Conservation (phyloP, 2,797 vertebrate genomes). For the Potorous gilbertii region DNA sequence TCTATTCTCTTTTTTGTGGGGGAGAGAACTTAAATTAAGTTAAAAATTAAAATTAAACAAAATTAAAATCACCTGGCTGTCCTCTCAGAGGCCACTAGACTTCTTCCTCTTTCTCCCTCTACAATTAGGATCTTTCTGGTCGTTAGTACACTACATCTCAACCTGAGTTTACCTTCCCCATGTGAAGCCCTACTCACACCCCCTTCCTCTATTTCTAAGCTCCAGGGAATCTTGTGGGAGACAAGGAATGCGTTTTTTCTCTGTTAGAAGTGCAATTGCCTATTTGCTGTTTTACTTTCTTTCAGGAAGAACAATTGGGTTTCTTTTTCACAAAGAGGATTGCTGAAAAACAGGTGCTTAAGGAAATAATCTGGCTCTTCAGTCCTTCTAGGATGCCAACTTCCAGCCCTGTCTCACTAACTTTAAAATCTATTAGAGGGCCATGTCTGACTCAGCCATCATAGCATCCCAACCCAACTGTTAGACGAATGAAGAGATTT, state of each 20-base stretch:
- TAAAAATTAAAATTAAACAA: not conserved
- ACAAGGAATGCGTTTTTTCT: not conserved
- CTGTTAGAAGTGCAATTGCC: not conserved
- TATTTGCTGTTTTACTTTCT: not conserved
- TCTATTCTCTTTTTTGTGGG: not conserved
- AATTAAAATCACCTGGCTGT: not conserved
- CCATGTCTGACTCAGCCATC: fast-evolving
- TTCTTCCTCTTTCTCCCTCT: not conserved
- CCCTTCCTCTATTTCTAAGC: not conserved
- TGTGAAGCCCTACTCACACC: not conserved
- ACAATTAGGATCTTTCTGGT: not conserved
- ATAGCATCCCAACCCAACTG: fast-evolving
- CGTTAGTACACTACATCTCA: not conserved
- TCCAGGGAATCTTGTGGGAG: not conserved
- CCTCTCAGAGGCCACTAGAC: not conserved
- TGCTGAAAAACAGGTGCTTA: not conserved
- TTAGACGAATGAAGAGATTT: not conserved
- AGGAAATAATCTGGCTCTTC: not conserved
- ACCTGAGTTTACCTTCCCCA: not conserved
- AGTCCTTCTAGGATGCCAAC: not conserved
- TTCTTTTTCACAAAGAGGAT: not conserved
- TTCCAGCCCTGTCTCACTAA: not conserved
- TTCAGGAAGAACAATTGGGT: fast-evolving
- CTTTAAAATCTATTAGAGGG: fast-evolving
- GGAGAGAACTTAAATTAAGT: not conserved